Conservation (phyloP, 2,113 vertebrate species). For the Psettodes erumei region DNA sequence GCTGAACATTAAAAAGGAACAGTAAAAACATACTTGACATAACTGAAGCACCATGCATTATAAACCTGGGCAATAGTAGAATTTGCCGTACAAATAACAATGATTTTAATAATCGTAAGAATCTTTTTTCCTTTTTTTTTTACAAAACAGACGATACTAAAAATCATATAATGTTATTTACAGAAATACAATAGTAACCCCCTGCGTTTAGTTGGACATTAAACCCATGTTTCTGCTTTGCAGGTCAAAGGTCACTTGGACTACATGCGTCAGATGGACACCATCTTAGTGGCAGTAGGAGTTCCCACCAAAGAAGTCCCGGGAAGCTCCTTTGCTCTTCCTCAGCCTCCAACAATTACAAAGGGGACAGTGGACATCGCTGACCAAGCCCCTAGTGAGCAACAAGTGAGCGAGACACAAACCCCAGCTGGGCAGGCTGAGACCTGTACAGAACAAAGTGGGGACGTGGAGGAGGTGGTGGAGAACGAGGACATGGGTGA, state of each 20-base stretch:
- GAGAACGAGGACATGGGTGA: slow-evolving; percentile 44
- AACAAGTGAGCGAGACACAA: slow-evolving; percentile 14
- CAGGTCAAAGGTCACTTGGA: slow-evolving; percentile 97
- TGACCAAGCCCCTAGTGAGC: slow-evolving; percentile 22
- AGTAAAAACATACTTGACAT: slow-evolving; percentile 26
- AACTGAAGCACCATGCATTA: slow-evolving; percentile 24
- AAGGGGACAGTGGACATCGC: slow-evolving; percentile 4
- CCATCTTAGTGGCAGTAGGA: slow-evolving; percentile 91
- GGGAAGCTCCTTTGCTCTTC: slow-evolving; percentile 62
- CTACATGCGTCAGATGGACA: slow-evolving; percentile 97
- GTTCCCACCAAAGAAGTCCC: slow-evolving; percentile 88
- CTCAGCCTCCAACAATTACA: slow-evolving; percentile 20
- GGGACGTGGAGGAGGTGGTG: background rate
- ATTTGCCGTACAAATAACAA: background rate
- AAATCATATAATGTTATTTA: too few relatives aligned
- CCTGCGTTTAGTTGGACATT: background rate
- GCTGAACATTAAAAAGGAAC: slow-evolving; percentile 13
- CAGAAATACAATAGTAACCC: too few relatives aligned
- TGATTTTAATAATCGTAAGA: background rate
- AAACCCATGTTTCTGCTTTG: slow-evolving; percentile 20
- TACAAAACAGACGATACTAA: too few relatives aligned
- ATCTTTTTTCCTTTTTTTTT: too few relatives aligned
- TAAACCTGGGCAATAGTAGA: slow-evolving; percentile 6
- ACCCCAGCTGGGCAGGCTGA: slow-evolving; percentile 13
- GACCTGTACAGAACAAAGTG: background rate